Evolutionary conservation across 1,140 invertebrate species (phyloP).

Genomic region (Drosophila parvula): DNA sequence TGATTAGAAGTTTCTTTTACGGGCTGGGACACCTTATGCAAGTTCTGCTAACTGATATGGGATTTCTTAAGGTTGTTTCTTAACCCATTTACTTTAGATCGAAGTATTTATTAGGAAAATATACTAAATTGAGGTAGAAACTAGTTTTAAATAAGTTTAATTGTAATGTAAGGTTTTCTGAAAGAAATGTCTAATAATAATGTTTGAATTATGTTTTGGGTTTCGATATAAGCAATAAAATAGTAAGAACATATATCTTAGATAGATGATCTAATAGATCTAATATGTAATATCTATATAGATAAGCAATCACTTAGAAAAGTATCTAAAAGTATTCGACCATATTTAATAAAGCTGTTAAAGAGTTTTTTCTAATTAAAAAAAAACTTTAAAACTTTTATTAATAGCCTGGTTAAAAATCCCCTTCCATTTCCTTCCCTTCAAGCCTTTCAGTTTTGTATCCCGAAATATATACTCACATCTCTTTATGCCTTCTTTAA

Average conservation of each 20-base stretch:
- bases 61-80: neutral
- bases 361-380: neutral
- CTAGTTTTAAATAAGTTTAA: neutral
- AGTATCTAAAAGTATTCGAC: neutral
- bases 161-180: neutral
- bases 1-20: constrained; percentile 74
- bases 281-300: too few species aligned
- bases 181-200: too few species aligned
- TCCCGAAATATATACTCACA: neutral
- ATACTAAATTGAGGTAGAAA: neutral
- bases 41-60: constrained; percentile 30
- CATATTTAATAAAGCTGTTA: neutral
- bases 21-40: constrained; percentile 49
- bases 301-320: neutral
- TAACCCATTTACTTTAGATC: neutral
- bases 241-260: too few species aligned
- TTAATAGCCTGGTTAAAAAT: too few species aligned
- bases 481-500: neutral
- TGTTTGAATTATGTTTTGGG: too few species aligned
- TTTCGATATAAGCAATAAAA: too few species aligned
- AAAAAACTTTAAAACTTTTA: neutral
- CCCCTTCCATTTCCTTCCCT: neutral
- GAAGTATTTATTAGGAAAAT: neutral
- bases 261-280: too few species aligned
- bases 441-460: neutral